phyloP scores from a whole-genome alignment of 2,113 vertebrate species.

The Sminthopsis crassicaudata region DNA sequence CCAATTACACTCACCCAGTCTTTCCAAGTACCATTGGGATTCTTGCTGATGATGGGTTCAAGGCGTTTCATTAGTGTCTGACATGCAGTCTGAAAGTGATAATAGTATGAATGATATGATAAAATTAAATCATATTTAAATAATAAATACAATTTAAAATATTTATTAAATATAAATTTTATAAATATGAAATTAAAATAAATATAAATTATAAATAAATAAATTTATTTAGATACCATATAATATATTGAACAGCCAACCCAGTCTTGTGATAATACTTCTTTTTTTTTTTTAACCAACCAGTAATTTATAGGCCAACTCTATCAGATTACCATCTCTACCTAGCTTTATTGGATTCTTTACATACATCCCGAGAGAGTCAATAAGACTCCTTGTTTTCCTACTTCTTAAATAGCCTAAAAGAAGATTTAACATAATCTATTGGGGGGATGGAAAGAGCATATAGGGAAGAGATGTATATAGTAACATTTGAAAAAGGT shows the following conservation, averaged over 20 bases:
- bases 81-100: constrained; percentile 86
- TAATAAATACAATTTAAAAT: no score
- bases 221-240: not conserved
- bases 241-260: not conserved
- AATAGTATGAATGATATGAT: not conserved
- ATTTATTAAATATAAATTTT: no score
- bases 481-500: not conserved
- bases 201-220: no score
- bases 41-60: constrained; percentile 84
- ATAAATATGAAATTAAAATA: no score
- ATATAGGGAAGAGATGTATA: not conserved
- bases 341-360: not conserved
- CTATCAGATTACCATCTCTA: not conserved
- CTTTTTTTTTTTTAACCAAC: not conserved
- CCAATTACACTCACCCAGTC: constrained; percentile 85
- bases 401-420: not conserved
- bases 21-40: constrained; percentile 88
- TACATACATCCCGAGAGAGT: not conserved
- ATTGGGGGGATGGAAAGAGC: not conserved
- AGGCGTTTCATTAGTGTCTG: constrained; percentile 86
- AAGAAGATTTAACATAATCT: not conserved
- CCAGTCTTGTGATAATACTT: not conserved
- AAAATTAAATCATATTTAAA: not conserved
- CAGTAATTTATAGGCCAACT: not conserved
- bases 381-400: not conserved